Base-by-base conservation (phyloP, 2,888 invertebrate species). In the Tipula unca region DNA sequence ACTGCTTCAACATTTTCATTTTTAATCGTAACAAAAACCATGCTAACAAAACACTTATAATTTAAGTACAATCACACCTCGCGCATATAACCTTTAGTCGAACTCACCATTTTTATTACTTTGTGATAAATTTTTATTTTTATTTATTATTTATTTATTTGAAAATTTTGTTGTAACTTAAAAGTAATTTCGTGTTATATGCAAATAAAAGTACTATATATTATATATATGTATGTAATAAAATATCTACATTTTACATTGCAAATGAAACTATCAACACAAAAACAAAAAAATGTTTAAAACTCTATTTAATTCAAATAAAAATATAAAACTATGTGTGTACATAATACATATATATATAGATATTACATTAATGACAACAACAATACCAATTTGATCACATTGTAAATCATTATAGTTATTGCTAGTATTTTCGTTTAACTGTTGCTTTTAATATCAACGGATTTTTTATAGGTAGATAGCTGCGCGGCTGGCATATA, bases 401-500 rank as follows among this genome's bases (percentile, higher is more conserved):
- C 25, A 69, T 25, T 69, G 69, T 69, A 69, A 69, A 69, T 69
- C 69, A 69, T 69, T 69, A 69, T 69, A 25, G 69, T 69, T 69
- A 69, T 69, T 69, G 25, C 25, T 69, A 69, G 25, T 10, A 25
- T 6, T 69, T 25, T 69, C 17, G 25, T 69, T 13, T 25, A 69
- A 25, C 69, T 69, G 69, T 69, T 69, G 69, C 69, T 69, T 69
- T 69, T 69, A 69, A 69, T 69, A 69, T 69, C 69, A 69, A 69
- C 69, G 69, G 69, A 69, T 69, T 69, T 69, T 69, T 69, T 69
- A 69, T 69, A 69, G 69, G 69, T 69, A 25, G 69, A 69, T 25
- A 25, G 48, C 48, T 54, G 48, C 17, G 48, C 17, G 48, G 48
- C 48, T 17, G 3, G n/a, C n/a, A n/a, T n/a, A 14, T 42, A 42